Percentiles rank a stretch among this genome's conserved stretches.
Evolutionary conservation across 2,888 invertebrate species (phyloP).

Genomic region (Danaus chrysippus): DNA sequence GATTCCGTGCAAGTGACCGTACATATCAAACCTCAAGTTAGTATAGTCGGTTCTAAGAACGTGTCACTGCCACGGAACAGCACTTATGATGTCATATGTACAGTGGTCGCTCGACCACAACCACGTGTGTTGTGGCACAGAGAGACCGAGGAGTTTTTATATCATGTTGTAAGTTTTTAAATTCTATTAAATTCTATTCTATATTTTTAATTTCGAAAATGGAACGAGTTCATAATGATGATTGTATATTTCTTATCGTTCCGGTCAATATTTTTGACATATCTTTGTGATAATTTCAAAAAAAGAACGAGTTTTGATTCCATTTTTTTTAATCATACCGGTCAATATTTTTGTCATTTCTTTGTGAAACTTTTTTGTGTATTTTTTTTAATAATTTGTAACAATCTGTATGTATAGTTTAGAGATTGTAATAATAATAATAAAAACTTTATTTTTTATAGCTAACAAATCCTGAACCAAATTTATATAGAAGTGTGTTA

Average conservation of each 20-base stretch:
- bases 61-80: constrained; percentile 43
- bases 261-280: too few species aligned
- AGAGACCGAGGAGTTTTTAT: constrained; percentile 53
- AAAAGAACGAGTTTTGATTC: too few species aligned
- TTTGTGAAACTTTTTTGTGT: too few species aligned
- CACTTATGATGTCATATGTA: constrained; percentile 42
- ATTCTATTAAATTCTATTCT: neutral
- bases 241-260: neutral
- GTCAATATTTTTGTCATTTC: too few species aligned
- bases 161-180: constrained; percentile 47
- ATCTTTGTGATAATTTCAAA: too few species aligned
- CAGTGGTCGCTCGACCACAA: constrained; percentile 48
- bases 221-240: neutral
- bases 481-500: constrained; percentile 51
- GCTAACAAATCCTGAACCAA: constrained; percentile 38
- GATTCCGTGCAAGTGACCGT: constrained; percentile 49
- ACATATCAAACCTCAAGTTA: constrained; percentile 51
- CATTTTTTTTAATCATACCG: too few species aligned
- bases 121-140: constrained; percentile 59
- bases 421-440: neutral
- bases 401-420: neutral
- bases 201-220: neutral
- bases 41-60: constrained; percentile 48
- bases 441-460: constrained; percentile 29
- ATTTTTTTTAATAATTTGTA: neutral